Evolutionary conservation across 2,113 vertebrate genomes (phyloP).

Genomic region (Aegithalos caudatus): DNA sequence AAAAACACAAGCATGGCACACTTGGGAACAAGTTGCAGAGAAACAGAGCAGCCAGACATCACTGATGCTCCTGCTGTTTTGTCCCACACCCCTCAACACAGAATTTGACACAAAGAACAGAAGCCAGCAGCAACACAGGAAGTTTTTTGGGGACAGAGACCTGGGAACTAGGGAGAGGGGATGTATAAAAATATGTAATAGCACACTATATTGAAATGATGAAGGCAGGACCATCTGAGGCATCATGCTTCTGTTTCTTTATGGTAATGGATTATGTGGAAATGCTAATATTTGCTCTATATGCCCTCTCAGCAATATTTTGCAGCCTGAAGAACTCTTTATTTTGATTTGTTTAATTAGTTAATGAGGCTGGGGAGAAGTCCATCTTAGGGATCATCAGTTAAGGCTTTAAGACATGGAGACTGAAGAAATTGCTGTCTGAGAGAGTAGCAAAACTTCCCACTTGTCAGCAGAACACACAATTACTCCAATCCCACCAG

Average conservation of each 20-base stretch:
- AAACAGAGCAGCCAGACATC: neutral
- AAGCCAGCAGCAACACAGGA: neutral
- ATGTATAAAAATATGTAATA: neutral
- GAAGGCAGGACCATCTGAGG: neutral
- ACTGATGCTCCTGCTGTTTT: neutral
- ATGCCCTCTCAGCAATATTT: slow-evolving; percentile 43
- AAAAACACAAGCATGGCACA: neutral
- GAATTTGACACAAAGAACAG: neutral
- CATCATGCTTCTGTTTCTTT: neutral
- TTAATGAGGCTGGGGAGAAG: slow-evolving; percentile 54
- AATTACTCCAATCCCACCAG: neutral
- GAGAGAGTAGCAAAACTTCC: slow-evolving; percentile 24
- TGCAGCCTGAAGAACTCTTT: slow-evolving; percentile 46
- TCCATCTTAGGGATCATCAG: slow-evolving; percentile 52
- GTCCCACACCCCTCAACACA: neutral
- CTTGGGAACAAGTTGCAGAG: neutral
- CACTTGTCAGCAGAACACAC: neutral
- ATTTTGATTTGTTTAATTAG: slow-evolving; percentile 65
- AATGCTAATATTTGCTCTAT: slow-evolving; percentile 28
- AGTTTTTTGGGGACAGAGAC: neutral
- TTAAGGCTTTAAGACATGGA: slow-evolving; percentile 51
- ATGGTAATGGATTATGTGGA: neutral
- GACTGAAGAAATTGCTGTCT: slow-evolving; percentile 30
- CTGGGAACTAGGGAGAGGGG: neutral
- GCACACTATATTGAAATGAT: neutral